A percentile compares a stretch with the other conserved stretches of the same genome.
These are phyloP conservation scores for Buceros bicornis DNA, from an alignment of 2,797 vertebrate genomes.

Conservation along the genomic window DNA sequence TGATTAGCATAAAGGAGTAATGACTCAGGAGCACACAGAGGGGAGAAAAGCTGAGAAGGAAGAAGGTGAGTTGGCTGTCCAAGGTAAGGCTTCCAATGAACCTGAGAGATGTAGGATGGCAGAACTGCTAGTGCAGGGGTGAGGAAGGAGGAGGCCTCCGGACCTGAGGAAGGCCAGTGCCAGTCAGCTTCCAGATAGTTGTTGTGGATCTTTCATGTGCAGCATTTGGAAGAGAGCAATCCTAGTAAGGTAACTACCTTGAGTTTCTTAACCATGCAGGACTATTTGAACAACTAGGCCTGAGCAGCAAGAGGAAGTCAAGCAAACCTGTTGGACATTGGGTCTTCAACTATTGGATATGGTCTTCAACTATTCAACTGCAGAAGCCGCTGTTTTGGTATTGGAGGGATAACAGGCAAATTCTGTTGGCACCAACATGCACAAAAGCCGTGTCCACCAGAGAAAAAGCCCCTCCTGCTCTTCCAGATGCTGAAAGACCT, in stretches of 20 bases:
- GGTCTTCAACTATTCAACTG: background rate
- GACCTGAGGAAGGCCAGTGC: background rate
- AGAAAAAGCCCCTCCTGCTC: background rate
- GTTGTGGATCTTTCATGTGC: background rate
- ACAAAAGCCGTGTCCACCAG: background rate
- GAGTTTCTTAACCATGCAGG: background rate
- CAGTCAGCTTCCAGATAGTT: background rate
- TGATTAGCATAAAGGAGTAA: conserved; percentile 33
- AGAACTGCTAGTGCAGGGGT: background rate
- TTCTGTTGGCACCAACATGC: background rate
- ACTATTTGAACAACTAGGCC: background rate
- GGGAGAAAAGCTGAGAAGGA: background rate
- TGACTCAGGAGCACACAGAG: background rate
- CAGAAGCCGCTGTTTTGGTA: background rate
- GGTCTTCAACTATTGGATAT: background rate
- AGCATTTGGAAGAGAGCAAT: background rate
- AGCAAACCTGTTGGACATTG: background rate
- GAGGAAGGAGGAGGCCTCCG: background rate
- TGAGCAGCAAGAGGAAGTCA: background rate
- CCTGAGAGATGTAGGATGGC: background rate
- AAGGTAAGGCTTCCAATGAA: background rate
- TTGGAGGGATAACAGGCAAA: background rate
- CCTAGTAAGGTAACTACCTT: background rate
- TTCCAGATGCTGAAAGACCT: background rate
- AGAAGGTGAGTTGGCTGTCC: background rate